These are phyloP conservation scores for Gryllus bimaculatus DNA, from an alignment of 1,140 invertebrate genomes.

Conservation along the genomic window DNA sequence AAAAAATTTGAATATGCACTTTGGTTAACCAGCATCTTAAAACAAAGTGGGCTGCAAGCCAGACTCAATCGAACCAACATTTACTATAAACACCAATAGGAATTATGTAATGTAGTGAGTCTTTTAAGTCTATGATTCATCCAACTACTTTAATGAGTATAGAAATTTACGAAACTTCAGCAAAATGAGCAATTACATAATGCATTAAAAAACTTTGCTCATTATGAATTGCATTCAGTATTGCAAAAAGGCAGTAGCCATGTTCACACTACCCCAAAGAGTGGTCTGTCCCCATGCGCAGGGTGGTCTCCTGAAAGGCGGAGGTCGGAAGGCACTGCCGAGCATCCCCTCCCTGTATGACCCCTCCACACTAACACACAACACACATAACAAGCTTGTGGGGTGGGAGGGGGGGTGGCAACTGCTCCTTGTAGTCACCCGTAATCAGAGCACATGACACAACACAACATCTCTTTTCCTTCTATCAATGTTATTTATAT, in stretches of 20 bases:
- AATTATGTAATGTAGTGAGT: neutral
- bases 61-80: neutral
- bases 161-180: neutral
- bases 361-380: neutral
- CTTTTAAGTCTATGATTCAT: neutral
- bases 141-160: neutral
- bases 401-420: neutral
- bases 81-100: neutral
- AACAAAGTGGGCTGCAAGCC: neutral
- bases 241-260: neutral
- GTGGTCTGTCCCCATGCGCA: neutral
- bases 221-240: neutral
- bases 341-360: neutral
- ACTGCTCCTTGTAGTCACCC: neutral
- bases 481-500: constrained; percentile 8
- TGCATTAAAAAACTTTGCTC: neutral
- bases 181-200: neutral
- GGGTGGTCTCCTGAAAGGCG: constrained; percentile 2
- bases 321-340: neutral
- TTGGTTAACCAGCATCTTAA: neutral
- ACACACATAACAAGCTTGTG: neutral
- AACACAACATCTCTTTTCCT: constrained; percentile 14
- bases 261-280: neutral
- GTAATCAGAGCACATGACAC: neutral
- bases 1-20: neutral